A percentile compares a stretch with the other conserved stretches of the same genome.
Evolutionary conservation across 2,113 vertebrate genomes (phyloP).

Genomic region (Anhinga anhinga): DNA sequence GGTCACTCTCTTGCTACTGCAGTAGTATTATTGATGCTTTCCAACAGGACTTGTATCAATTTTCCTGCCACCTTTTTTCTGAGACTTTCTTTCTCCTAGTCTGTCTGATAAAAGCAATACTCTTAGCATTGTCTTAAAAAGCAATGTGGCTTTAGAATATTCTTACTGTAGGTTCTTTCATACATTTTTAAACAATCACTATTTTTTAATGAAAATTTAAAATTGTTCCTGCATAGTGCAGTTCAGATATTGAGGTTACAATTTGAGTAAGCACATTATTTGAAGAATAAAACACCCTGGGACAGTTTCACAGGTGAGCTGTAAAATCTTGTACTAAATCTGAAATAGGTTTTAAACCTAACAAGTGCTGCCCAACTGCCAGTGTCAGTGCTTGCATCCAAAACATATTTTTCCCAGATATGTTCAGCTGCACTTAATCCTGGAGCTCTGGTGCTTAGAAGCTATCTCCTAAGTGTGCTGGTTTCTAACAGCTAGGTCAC

Average conservation of each 20-base stretch:
- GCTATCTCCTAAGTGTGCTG: background rate
- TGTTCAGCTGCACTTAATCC: background rate
- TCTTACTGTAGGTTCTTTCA: background rate
- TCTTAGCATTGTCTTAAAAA: background rate
- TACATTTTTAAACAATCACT: background rate
- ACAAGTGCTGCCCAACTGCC: rapidly evolving
- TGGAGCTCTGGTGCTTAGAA: background rate
- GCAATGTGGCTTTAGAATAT: background rate
- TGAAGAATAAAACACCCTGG: background rate
- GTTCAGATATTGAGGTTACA: background rate
- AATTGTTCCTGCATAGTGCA: background rate
- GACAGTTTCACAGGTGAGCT: background rate
- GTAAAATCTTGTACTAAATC: background rate
- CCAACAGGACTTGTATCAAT: background rate
- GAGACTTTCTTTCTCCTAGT: background rate
- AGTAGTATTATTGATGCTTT: background rate
- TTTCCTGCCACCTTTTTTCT: background rate
- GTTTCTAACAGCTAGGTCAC: background rate
- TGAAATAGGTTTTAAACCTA: background rate
- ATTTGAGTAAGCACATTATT: background rate
- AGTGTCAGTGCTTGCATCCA: background rate
- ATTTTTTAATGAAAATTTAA: background rate
- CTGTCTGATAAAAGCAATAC: background rate
- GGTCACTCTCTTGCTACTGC: background rate
- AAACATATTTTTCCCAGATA: background rate